A percentile compares a stretch with the other conserved stretches of the same genome.
Evolutionary conservation across 2,113 vertebrate genomes (phyloP).

Genomic region (Uropsilus gracilis): DNA sequence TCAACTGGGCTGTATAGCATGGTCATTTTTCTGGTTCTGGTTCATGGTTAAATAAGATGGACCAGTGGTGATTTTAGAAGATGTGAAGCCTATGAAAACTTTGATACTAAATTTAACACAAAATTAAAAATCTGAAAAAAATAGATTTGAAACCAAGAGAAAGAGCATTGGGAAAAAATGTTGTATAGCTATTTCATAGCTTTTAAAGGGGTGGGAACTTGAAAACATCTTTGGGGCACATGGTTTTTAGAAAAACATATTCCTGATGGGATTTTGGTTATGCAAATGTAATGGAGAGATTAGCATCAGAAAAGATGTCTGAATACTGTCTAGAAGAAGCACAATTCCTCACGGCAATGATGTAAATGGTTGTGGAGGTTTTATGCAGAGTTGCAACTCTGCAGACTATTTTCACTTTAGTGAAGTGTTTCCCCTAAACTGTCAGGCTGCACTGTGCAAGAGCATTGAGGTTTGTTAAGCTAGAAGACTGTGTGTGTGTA

Average conservation of each 20-base stretch:
- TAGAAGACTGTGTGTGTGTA: not conserved
- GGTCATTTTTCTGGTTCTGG: not conserved
- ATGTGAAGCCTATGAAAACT: not conserved
- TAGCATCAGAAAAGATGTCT: slow-evolving; percentile 36
- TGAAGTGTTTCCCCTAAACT: not conserved
- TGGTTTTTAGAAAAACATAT: not conserved
- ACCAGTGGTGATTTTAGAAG: not conserved
- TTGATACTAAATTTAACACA: not conserved
- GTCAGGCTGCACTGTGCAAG: not conserved
- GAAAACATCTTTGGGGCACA: slow-evolving; percentile 3
- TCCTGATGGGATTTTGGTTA: not conserved
- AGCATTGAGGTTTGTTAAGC: not conserved
- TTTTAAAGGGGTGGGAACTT: not conserved
- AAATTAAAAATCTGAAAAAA: slow-evolving; percentile 14
- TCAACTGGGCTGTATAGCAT: not conserved
- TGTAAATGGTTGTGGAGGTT: slow-evolving; percentile 10
- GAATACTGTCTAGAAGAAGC: not conserved
- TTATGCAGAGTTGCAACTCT: slow-evolving; percentile 19
- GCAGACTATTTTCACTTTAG: not conserved
- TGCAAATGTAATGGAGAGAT: slow-evolving; percentile 47
- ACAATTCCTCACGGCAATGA: slow-evolving; percentile 14
- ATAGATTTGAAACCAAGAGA: not conserved
- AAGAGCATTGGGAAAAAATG: not conserved
- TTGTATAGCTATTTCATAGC: not conserved
- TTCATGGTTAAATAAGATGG: no score